phyloP scores from a whole-genome alignment of 1,140 invertebrate genomes.

The Dendroctonus valens region DNA sequence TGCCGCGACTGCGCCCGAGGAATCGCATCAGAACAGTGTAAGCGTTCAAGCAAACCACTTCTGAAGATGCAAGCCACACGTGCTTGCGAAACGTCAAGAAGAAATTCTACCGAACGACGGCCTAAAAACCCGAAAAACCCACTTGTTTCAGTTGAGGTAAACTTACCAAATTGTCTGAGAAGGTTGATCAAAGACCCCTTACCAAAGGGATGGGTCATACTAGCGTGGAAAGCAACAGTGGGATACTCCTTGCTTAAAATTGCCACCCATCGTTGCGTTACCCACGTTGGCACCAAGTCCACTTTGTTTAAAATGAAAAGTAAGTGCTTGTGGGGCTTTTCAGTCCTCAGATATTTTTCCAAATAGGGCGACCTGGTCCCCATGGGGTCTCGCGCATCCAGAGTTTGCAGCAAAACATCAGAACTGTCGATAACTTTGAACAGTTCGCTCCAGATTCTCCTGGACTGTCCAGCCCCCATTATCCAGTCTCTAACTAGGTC shows the following conservation, averaged over 20 bases:
- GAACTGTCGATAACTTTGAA: constrained; percentile 99
- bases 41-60: no score
- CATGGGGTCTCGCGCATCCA: constrained; percentile 93
- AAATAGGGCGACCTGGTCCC: constrained; percentile 93
- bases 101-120: no score
- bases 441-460: constrained; percentile 98
- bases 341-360: constrained; percentile 84
- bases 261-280: constrained; percentile 94
- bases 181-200: constrained; percentile 98
- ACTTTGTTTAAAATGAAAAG: constrained; percentile 96
- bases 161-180: constrained; percentile 84
- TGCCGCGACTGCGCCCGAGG: no score
- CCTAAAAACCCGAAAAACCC: no score
- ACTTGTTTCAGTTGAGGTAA: no score
- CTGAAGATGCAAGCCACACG: no score
- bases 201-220: constrained; percentile 96
- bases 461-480: constrained; percentile 92
- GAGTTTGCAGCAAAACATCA: constrained; percentile 91
- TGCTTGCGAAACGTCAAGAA: no score
- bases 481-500: constrained; percentile 79
- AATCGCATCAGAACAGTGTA: no score
- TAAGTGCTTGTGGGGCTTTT: constrained; percentile 93
- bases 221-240: constrained; percentile 97
- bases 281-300: constrained; percentile 94
- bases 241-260: constrained; percentile 93